Evolutionary conservation across 2,797 vertebrate species (phyloP), one percentile per base, ranked within the genome.

Genomic region (Rhinella marina): DNA sequence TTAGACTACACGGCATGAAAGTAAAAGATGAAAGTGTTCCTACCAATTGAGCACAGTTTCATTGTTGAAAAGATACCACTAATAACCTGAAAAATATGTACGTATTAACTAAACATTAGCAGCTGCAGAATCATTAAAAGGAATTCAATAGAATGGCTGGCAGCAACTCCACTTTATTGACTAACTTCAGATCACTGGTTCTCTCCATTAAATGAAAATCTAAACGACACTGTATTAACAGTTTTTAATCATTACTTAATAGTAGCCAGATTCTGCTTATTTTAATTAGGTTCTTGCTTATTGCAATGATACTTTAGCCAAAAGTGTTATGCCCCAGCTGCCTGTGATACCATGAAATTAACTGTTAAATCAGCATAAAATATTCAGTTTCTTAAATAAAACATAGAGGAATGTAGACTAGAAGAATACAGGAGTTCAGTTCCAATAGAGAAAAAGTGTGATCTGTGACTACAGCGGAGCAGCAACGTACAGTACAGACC

Each of bases 41-140:
- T 61, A 77, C n/a, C 57, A 85, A 78, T 54, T 78, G 84, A 77
- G 59, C 84, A 59, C 52, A 78, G 48, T 85, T 78, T 78, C 23
- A 66, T 78, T 77, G 84, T 77, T 19, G 17, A 54, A 85, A 66
- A 77, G 73, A 85, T 77, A 57, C n/a, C 57, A 41, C 73, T 85
- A 85, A 85, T 85, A 85, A 77, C 70, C 83, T 85, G 83, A 85
- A 85, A 85, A 85, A 85, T 85, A 85, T 85, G 73, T 77, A 29
- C 84, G 57, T 77, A 85, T 85, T 85, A 85, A 85, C 84, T 85
- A 85, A 77, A 85, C 84, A 85, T 85, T 85, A 85, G 84, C 84
- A 78, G 59, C 73, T 64, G 57, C 50, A 62, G 73, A 64, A 61
- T 77, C 85, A 29, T 80, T 79, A 86, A 57, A 80, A 48, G 57